These are phyloP conservation scores for Ennomos fuscantarius DNA, from an alignment of 2,888 invertebrate genomes.

Conservation along the genomic window DNA sequence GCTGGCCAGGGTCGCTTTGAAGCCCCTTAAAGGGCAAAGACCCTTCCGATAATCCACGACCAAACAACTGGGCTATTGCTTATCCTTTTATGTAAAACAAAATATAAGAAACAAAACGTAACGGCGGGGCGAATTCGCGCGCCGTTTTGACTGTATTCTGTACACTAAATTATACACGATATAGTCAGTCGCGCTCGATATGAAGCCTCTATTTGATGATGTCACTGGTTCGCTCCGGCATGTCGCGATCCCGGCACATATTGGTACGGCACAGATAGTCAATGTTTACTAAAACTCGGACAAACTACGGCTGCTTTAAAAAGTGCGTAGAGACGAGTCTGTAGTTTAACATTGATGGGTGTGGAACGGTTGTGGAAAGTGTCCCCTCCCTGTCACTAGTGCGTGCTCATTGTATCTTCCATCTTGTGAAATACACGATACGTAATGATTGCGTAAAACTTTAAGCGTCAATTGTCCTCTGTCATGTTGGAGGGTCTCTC, in stretches of 20 bases:
- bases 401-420: conserved; percentile 38
- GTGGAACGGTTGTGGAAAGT: conserved; percentile 68
- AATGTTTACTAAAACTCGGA: conserved; percentile 38
- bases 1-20: conserved; percentile 76
- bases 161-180: conserved; percentile 57
- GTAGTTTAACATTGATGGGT: conserved; percentile 93
- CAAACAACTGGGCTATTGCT: conserved; percentile 71
- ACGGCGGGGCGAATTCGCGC: conserved; percentile 67
- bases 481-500: conserved; percentile 55
- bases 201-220: conserved; percentile 73
- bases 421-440: conserved; percentile 29
- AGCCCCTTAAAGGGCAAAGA: conserved; percentile 66
- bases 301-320: conserved; percentile 95
- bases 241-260: conserved; percentile 92
- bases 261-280: conserved; percentile 73
- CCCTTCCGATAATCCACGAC: conserved; percentile 64
- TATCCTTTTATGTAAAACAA: conserved; percentile 83
- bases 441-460: conserved; percentile 28
- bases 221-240: conserved; percentile 77
- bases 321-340: conserved; percentile 96
- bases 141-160: conserved; percentile 76
- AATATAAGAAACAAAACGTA: conserved; percentile 81
- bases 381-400: conserved; percentile 59
- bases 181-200: conserved; percentile 44
- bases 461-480: conserved; percentile 69